Conservation (phyloP, 2,113 vertebrate genomes). For the Marmota flaviventris region DNA sequence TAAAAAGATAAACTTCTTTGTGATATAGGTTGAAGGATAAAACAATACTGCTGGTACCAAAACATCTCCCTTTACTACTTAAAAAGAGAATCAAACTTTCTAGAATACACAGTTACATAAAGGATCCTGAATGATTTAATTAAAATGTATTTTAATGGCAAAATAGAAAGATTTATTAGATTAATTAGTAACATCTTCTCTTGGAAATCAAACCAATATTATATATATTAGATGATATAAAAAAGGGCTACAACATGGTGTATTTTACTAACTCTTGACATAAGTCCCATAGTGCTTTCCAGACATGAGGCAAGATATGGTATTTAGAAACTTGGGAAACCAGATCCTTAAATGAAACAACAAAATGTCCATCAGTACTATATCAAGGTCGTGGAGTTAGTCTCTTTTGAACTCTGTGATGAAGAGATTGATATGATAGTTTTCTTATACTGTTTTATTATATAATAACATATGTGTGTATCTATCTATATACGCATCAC, state of each 20-base stretch:
- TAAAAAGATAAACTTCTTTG: background rate
- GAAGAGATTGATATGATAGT: background rate
- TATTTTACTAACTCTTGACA: background rate
- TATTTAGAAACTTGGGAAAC: background rate
- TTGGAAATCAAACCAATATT: background rate
- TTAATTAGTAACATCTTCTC: background rate
- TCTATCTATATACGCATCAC: background rate
- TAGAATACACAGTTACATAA: background rate
- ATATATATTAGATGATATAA: background rate
- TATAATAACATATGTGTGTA: background rate
- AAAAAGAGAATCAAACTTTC: background rate
- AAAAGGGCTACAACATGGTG: background rate
- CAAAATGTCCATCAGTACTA: background rate
- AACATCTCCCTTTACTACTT: background rate
- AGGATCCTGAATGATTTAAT: background rate
- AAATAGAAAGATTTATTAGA: background rate
- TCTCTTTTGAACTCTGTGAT: background rate
- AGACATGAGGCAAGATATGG: background rate
- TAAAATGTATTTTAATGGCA: slow-evolving; percentile 10
- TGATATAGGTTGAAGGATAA: background rate
- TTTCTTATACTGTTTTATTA: background rate
- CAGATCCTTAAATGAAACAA: background rate
- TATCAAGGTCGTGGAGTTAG: background rate
- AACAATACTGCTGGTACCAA: background rate
- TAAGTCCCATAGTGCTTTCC: background rate